Conservation (phyloP, 2,113 vertebrate genomes). For the Hipposideros armiger region DNA sequence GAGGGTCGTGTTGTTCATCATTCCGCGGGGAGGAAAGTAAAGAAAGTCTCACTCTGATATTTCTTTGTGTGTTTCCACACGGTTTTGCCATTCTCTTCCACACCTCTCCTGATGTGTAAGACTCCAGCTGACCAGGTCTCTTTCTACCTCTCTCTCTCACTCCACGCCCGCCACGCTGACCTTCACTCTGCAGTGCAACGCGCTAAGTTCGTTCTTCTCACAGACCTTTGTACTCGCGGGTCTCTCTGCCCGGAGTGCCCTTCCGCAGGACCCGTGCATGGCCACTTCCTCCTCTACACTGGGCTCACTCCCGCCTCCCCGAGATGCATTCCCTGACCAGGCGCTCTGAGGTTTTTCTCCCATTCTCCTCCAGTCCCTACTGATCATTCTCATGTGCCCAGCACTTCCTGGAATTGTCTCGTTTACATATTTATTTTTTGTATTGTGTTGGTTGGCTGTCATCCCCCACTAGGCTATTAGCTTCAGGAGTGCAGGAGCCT, state of each 20-base stretch:
- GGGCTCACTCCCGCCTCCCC: not conserved
- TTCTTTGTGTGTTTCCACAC: not conserved
- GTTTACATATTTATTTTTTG: not conserved
- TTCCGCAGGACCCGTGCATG: not conserved
- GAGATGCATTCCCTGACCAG: not conserved
- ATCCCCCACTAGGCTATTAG: not conserved
- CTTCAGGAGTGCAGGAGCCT: not conserved
- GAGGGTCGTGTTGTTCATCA: not conserved
- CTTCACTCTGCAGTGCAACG: not conserved
- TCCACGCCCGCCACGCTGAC: no score
- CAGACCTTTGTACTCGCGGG: fast-evolving
- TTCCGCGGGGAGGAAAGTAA: not conserved
- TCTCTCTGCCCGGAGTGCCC: not conserved
- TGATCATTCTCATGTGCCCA: not conserved
- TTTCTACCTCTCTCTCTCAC: not conserved
- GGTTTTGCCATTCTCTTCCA: no score
- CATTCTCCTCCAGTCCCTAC: not conserved
- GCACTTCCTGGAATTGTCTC: not conserved
- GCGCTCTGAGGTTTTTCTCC: fast-evolving
- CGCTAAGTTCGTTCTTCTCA: not conserved
- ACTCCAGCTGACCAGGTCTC: no score
- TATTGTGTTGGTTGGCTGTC: not conserved
- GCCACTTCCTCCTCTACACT: no score
- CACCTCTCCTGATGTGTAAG: not conserved
- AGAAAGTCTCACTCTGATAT: not conserved